Conservation (phyloP, 2,797 vertebrate genomes). For the Poecilia velifera region DNA sequence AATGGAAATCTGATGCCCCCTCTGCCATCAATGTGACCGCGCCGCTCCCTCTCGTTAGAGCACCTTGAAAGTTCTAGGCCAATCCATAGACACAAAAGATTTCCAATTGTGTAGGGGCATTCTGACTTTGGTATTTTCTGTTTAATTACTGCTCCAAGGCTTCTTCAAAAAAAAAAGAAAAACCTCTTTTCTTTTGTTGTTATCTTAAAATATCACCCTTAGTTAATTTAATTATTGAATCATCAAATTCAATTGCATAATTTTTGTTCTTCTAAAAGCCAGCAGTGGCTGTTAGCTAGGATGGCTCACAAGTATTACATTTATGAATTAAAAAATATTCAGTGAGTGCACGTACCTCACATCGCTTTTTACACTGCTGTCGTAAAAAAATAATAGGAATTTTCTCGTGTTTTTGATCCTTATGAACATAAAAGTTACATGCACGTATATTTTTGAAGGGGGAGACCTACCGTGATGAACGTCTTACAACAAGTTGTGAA, state of each 20-base stretch:
- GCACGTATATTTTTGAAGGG: neutral
- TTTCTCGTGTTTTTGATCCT: neutral
- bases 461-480: neutral
- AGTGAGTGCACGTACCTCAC: neutral
- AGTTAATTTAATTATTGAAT: neutral
- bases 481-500: neutral
- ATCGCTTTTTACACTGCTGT: neutral
- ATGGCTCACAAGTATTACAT: conserved; percentile 26
- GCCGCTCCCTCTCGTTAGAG: conserved; percentile 89
- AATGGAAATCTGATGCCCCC: conserved; percentile 96
- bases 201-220: conserved; percentile 14
- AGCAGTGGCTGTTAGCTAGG: conserved; percentile 15
- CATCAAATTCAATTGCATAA: neutral
- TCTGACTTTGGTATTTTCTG: conserved; percentile 72
- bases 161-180: conserved; percentile 22
- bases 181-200: conserved; percentile 26
- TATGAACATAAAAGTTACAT: neutral
- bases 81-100: conserved; percentile 80
- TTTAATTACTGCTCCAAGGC: conserved; percentile 71
- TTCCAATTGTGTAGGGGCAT: conserved; percentile 76
- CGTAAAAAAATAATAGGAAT: neutral
- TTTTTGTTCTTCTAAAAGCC: conserved; percentile 5
- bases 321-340: conserved; percentile 19
- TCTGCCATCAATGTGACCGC: conserved; percentile 89
- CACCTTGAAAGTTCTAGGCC: conserved; percentile 87